These are phyloP conservation scores for Adineta ricciae DNA, from an alignment of 2,888 invertebrate genomes.

Conservation along the genomic window DNA sequence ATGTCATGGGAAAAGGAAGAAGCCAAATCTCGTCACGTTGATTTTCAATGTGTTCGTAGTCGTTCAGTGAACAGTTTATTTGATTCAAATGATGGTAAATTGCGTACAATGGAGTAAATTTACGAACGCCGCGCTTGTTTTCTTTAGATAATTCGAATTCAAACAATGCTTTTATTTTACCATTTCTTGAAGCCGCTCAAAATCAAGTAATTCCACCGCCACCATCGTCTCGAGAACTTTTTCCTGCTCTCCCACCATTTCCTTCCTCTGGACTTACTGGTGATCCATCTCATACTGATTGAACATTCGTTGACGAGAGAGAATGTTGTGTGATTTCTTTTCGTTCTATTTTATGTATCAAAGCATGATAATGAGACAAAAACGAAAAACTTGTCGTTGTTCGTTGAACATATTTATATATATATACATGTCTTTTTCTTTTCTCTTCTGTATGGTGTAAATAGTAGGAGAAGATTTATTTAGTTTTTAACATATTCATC, in stretches of 20 bases:
- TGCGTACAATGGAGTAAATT: too few species aligned
- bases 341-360: neutral
- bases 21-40: slow-evolving; percentile 93
- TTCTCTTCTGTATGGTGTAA: neutral
- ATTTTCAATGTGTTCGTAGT: slow-evolving; percentile 94
- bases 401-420: neutral
- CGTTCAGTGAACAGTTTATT: slow-evolving; percentile 58
- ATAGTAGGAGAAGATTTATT: neutral
- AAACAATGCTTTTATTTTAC: neutral
- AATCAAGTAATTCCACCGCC: neutral
- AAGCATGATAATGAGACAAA: neutral
- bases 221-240: slow-evolving; percentile 10
- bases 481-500: neutral
- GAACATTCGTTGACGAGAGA: neutral
- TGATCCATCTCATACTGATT: neutral
- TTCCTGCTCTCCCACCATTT: neutral
- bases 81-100: slow-evolving; percentile 27
- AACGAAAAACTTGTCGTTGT: neutral
- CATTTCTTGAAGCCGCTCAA: neutral
- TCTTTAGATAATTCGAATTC: neutral
- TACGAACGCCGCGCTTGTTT: neutral
- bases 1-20: slow-evolving; percentile 99
- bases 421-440: too few species aligned
- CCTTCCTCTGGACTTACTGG: neutral
- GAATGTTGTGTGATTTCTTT: neutral